A percentile compares a stretch with the other conserved stretches of the same genome.
Evolutionary conservation across 2,797 vertebrate genomes (phyloP).

Genomic region (Sebastes matsubarae): DNA sequence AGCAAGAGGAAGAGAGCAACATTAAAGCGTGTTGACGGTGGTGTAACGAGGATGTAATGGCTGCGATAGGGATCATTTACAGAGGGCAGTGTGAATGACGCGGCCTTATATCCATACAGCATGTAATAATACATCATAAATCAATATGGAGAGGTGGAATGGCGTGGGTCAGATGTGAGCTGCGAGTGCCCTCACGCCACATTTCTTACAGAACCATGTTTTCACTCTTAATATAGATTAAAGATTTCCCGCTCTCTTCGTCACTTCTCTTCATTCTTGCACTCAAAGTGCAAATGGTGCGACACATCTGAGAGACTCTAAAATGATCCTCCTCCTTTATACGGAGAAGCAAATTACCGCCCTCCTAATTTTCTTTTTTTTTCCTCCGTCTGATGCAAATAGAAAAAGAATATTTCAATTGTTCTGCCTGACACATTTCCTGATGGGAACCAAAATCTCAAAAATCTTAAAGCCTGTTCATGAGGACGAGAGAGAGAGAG

Average conservation of each 20-base stretch:
- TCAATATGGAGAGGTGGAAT: background rate
- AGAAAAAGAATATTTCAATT: conserved; percentile 31
- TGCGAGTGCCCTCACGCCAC: background rate
- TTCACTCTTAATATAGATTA: conserved; percentile 39
- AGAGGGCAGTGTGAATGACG: background rate
- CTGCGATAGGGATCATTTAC: background rate
- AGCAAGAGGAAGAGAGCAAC: background rate
- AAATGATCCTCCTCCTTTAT: conserved; percentile 15
- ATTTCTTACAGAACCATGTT: conserved; percentile 11
- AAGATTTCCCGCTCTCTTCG: conserved; percentile 11
- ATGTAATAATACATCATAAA: background rate
- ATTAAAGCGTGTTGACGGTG: background rate
- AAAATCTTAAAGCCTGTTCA: conserved; percentile 31
- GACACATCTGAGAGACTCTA: conserved; percentile 8
- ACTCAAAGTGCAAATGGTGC: conserved; percentile 19
- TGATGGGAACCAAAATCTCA: conserved; percentile 41
- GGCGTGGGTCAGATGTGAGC: background rate
- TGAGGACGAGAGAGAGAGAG: background rate
- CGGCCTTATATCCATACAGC: background rate
- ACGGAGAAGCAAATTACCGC: conserved; percentile 2
- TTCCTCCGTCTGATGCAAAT: background rate
- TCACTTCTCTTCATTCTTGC: conserved; percentile 19
- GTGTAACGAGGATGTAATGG: background rate
- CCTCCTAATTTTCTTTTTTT: background rate
- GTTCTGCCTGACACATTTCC: conserved; percentile 41